Evolutionary conservation across 1,140 invertebrate genomes (phyloP), one percentile per base, ranked within the genome.

Genomic region (Carposina sasakii): DNA sequence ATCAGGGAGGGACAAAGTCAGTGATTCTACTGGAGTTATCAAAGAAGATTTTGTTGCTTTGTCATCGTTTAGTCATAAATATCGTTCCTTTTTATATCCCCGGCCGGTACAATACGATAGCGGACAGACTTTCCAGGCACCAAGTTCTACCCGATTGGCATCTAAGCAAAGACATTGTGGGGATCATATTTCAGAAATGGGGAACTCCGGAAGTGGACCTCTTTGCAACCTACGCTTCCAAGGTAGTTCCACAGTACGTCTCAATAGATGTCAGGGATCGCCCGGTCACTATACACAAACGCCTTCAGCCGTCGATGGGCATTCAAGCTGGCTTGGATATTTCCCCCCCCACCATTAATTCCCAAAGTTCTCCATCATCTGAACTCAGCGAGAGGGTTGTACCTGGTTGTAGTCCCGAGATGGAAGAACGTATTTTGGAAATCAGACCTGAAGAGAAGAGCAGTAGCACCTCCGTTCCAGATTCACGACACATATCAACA

Each of bases 121-220:
- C 54, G 20, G 44, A 72, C 43, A 19, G 60, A 3, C 42, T 67
- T 12, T 72, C 64, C 45, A 15, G 36, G 3, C 2, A 1, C 54
- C 46, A 15, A 22, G 3, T 2, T 1, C 52, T 58, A 2, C 55
- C 63, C 34, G 65, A 71, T 17, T 69, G 63, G 63, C 63, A 69
- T 23, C 39, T 69, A 0, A 22, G 55, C 20, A 41, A 53, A 24
- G 10, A 15, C 16, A 49, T 55, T 15, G 67, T 54, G 31, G 19
- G 49, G 6, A 16, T 13, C 20, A 58, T 67, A 3, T 69, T 67
- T 45, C 23, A 30, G 9, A 43, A 19, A 22, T 67, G 58, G 63
- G 63, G 63, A 19, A 21, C 23, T 9, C 50, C 42, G 0, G 9
- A 46, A 31, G 22, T 46, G 17, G 50, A 52, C 23, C 37, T 52